A percentile compares a stretch with the other conserved stretches of the same genome.
These are phyloP conservation scores for Acrocera orbiculus DNA, from an alignment of 2,888 invertebrate genomes.

Conservation along the genomic window DNA sequence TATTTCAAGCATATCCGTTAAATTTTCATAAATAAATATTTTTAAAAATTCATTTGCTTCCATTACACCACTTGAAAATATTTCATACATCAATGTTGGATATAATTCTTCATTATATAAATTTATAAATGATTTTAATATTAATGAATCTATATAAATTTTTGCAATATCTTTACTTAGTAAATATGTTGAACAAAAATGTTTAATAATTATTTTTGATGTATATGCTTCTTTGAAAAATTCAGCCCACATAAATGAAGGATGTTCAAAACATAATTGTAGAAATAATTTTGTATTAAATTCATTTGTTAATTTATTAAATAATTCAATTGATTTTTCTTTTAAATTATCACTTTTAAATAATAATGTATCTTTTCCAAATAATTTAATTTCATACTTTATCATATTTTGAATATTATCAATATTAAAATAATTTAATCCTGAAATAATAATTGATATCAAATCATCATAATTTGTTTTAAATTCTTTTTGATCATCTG, in stretches of 20 bases:
- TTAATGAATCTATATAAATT: slow-evolving; percentile 14
- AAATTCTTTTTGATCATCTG: slow-evolving; percentile 1
- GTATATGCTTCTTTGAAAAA: slow-evolving; percentile 18
- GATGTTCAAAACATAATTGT: slow-evolving; percentile 18
- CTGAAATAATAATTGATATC: slow-evolving; percentile 12
- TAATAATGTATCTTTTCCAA: slow-evolving; percentile 11
- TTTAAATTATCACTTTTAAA: slow-evolving; percentile 11
- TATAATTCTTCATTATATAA: slow-evolving; percentile 12
- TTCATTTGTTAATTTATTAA: slow-evolving; percentile 17
- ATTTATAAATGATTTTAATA: slow-evolving; percentile 9
- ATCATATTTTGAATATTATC: slow-evolving; percentile 15
- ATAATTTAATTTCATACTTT: slow-evolving; percentile 14
- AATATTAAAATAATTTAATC: slow-evolving; percentile 15
- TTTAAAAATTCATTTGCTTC: slow-evolving; percentile 19
- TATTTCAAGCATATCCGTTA: slow-evolving; percentile 16
- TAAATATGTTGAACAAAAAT: slow-evolving; percentile 15
- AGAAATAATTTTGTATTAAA: slow-evolving; percentile 18
- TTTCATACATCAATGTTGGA: slow-evolving; percentile 14
- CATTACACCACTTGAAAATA: slow-evolving; percentile 5
- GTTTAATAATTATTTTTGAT: slow-evolving; percentile 15
- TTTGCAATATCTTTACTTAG: slow-evolving; percentile 15
- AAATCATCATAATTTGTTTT: slow-evolving; percentile 13
- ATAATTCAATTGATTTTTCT: slow-evolving; percentile 16
- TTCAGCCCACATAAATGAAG: slow-evolving; percentile 16
- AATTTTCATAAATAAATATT: slow-evolving; percentile 17